Conservation (phyloP, 1,140 invertebrate genomes). For the Hypothenemus hampei region DNA sequence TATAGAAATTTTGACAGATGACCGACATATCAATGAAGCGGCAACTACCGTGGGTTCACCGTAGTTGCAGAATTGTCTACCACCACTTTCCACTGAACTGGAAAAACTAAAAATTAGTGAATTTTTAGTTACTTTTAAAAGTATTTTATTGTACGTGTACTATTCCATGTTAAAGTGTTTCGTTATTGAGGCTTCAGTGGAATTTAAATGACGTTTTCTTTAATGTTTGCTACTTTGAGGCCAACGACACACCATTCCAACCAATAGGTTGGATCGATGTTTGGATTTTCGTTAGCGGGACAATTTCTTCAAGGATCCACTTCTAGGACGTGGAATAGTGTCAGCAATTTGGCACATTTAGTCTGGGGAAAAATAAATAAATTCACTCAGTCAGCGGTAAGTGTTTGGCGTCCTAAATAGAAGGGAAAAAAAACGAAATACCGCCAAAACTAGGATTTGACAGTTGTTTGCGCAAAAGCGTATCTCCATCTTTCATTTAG, state of each 20-base stretch:
- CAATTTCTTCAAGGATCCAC: conserved; percentile 57
- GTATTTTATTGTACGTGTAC: no score
- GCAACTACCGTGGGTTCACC: no score
- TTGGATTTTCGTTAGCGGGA: conserved; percentile 55
- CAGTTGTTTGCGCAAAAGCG: conserved; percentile 5
- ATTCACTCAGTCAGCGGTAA: conserved; percentile 53
- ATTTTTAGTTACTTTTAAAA: no score
- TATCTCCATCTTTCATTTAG: no score
- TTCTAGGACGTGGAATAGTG: conserved; percentile 57
- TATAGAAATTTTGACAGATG: no score
- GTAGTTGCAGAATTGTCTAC: no score
- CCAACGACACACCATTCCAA: conserved; percentile 33
- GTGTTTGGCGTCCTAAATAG: conserved; percentile 33
- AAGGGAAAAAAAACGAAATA: background rate
- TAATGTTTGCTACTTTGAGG: conserved; percentile 36
- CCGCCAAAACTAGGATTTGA: conserved; percentile 20
- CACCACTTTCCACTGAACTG: no score
- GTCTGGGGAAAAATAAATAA: conserved; percentile 55
- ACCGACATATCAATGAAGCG: no score
- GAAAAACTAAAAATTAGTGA: no score
- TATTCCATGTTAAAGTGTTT: no score
- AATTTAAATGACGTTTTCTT: conserved; percentile 28
- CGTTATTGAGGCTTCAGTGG: no score
- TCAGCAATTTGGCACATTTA: conserved; percentile 52
- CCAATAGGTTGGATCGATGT: conserved; percentile 56